Base-by-base conservation (phyloP, 2,888 invertebrate species). In the Nysson spinosus region DNA sequence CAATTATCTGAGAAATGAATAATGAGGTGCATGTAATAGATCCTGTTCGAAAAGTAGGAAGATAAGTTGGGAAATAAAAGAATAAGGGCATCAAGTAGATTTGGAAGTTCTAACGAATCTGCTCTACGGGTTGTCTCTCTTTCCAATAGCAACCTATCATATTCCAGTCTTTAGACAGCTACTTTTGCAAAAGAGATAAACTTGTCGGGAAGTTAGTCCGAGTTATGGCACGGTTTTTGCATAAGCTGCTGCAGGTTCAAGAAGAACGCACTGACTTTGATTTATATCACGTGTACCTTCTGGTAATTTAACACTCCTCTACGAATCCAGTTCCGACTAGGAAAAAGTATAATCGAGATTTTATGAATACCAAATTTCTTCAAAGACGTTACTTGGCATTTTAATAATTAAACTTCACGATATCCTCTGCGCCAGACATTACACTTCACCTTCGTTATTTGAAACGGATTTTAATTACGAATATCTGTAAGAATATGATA, bases 191-290 rank as follows among this genome's bases (percentile, higher is more conserved):
- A 40, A 43, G 54, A 40, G 62, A 49, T 47, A 63, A 65, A 62
- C 55, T 43, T 54, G 40, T 35, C 34, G 28, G 28, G 30, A 62
- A 65, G 55, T 55, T 56, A 19, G 55, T 32, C 44, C 19, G 17
- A 63, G 55, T 65, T 65, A 46, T 50, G 4, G 30, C 12, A n/a
- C 30, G 5, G 46, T 51, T 65, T 65, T 65, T 65, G 46, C 65
- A 63, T 56, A 62, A 63, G 47, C 55, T 28, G 17, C 14, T 11
- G 46, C 22, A 63, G 46, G 40, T 50, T 50, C n/a, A n/a, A 4
- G 26, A 32, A 35, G 44, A 49, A 34, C 34, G 16, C 17, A 32
- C 12, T 12, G 20, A 1, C 12, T 9, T 20, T 52, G 35, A 63
- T 63, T 63, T 60, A 60, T 52, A 40, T 35, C 32, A 28, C 51